These are phyloP conservation scores for Sebastiscus tertius DNA, from an alignment of 2,797 vertebrate species.

Conservation along the genomic window DNA sequence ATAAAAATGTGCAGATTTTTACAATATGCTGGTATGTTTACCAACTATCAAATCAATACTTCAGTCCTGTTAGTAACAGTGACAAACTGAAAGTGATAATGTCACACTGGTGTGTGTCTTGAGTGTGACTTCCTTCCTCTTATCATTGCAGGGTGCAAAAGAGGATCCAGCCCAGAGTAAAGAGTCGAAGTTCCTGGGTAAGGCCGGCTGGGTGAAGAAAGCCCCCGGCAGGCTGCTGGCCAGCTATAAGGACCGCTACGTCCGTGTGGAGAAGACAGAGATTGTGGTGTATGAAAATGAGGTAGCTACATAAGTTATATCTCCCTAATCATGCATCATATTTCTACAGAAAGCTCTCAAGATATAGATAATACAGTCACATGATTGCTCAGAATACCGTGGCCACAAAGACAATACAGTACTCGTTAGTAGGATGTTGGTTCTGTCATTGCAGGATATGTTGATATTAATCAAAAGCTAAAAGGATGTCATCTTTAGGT, in stretches of 20 bases:
- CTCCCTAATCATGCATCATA: not conserved
- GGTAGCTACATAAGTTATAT: constrained; percentile 73
- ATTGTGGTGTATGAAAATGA: constrained; percentile 90
- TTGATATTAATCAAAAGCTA: not conserved
- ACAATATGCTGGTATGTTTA: too few species aligned
- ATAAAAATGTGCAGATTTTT: too few species aligned
- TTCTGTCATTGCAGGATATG: not conserved
- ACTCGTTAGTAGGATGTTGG: not conserved
- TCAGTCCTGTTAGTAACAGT: not conserved
- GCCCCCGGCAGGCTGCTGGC: constrained; percentile 86
- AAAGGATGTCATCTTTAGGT: not conserved
- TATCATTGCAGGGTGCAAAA: constrained; percentile 79
- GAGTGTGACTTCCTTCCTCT: constrained; percentile 55
- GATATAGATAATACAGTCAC: not conserved
- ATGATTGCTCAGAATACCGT: not conserved
- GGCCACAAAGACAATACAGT: not conserved
- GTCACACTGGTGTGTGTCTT: not conserved
- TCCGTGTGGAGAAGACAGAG: constrained; percentile 89
- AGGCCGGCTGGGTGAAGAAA: constrained; percentile 96
- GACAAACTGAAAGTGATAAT: constrained; percentile 7
- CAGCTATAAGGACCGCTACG: constrained; percentile 92
- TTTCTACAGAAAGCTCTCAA: too few species aligned
- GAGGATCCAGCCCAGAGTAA: constrained; percentile 82
- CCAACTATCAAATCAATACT: too few species aligned
- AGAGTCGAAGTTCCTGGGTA: constrained; percentile 76